Evolutionary conservation across 2,888 invertebrate species (phyloP).

Genomic region (Hecatera dysodea): DNA sequence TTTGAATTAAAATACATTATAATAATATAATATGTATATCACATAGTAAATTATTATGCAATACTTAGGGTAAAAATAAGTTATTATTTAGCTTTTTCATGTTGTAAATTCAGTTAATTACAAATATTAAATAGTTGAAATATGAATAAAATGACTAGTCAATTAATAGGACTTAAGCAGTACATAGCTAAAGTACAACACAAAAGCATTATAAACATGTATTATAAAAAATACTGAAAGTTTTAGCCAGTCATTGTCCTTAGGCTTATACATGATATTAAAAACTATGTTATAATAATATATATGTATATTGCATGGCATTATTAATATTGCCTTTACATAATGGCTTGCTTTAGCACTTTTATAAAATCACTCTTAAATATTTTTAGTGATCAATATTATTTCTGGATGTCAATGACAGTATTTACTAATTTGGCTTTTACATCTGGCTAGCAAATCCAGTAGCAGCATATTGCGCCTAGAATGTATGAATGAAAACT

Average conservation of each 20-base stretch:
- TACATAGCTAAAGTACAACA: constrained; percentile 44
- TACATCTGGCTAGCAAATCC: constrained; percentile 6
- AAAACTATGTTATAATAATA: constrained; percentile 30
- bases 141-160: constrained; percentile 42
- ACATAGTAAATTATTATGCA: not conserved
- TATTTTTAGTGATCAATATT: constrained; percentile 9
- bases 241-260: constrained; percentile 22
- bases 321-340: constrained; percentile 33
- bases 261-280: constrained; percentile 27
- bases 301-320: constrained; percentile 42
- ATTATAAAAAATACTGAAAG: not conserved
- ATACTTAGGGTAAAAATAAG: not conserved
- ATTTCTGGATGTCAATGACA: not conserved
- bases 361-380: constrained; percentile 12
- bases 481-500: constrained; percentile 8
- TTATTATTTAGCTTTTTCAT: not conserved
- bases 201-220: constrained; percentile 40
- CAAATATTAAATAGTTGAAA: constrained; percentile 16
- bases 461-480: not conserved
- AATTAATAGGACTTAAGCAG: constrained; percentile 33
- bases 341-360: constrained; percentile 46
- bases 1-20: not conserved
- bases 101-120: constrained; percentile 11
- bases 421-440: constrained; percentile 35
- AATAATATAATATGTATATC: not conserved